These are phyloP conservation scores for Cynopterus brachyotis DNA, from an alignment of 2,113 vertebrate species.

Conservation along the genomic window DNA sequence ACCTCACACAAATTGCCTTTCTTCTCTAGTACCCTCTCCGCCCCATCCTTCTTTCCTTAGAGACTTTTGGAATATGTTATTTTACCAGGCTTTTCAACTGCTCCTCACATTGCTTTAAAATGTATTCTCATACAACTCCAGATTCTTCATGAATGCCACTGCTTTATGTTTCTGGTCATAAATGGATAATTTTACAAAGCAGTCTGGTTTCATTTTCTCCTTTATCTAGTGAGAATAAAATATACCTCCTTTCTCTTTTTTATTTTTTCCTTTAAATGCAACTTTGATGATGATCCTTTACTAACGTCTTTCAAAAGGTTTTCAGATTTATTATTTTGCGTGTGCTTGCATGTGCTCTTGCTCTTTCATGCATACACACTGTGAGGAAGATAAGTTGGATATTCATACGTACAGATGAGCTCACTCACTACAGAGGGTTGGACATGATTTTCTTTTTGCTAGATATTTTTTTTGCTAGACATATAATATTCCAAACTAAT, in stretches of 20 bases:
- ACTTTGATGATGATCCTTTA: constrained; percentile 6
- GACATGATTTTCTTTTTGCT: background rate
- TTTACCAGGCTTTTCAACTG: background rate
- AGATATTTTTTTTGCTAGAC: background rate
- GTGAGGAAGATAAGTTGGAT: background rate
- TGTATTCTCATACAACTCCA: background rate
- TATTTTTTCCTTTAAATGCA: background rate
- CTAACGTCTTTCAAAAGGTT: background rate
- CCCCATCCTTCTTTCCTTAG: background rate
- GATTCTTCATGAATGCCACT: background rate
- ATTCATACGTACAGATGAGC: background rate
- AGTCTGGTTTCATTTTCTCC: background rate
- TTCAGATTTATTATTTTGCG: background rate
- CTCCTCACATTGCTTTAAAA: background rate
- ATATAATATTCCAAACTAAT: background rate
- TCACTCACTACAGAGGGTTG: background rate
- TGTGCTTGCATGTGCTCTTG: background rate
- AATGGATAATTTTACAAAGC: background rate
- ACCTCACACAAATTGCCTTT: background rate
- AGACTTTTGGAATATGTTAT: background rate
- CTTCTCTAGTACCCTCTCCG: background rate
- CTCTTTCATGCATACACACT: no score
- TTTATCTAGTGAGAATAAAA: background rate
- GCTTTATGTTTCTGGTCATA: background rate
- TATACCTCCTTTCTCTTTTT: background rate